A percentile compares a stretch with the other conserved stretches of the same genome.
phyloP scores from a whole-genome alignment of 2,113 vertebrate genomes.

The Sander lucioperca region DNA sequence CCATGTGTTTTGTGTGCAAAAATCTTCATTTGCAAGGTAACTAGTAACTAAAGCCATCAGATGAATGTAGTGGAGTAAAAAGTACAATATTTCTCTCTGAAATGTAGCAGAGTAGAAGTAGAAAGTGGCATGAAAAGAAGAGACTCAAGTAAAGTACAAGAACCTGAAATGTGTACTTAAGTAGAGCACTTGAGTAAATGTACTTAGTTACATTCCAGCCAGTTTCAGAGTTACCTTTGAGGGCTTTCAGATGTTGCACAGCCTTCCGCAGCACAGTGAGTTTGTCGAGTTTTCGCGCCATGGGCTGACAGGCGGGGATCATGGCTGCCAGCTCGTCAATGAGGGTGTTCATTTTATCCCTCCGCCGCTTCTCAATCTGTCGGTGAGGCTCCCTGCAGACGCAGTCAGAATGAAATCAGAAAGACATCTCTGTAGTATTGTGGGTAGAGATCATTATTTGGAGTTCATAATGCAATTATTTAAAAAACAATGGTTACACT shows the following conservation, averaged over 20 bases:
- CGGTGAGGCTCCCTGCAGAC: slow-evolving; percentile 91
- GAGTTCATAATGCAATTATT: not conserved
- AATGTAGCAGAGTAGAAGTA: too few relatives aligned
- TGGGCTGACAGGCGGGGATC: slow-evolving; percentile 93
- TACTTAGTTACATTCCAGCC: too few relatives aligned
- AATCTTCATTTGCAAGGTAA: too few relatives aligned
- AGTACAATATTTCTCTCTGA: too few relatives aligned
- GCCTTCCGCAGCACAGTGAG: slow-evolving; percentile 94
- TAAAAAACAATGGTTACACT: too few relatives aligned
- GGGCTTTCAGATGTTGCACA: slow-evolving; percentile 93
- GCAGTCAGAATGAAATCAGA: not conserved
- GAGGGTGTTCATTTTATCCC: slow-evolving; percentile 97
- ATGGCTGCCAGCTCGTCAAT: slow-evolving; percentile 93
- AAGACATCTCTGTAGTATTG: not conserved
- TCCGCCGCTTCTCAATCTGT: slow-evolving; percentile 93
- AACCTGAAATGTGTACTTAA: too few relatives aligned
- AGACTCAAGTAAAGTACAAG: too few relatives aligned
- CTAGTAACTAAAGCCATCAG: too few relatives aligned
- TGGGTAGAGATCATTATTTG: not conserved
- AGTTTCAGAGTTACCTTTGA: slow-evolving; percentile 85
- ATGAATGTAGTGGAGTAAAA: too few relatives aligned
- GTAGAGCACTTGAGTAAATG: too few relatives aligned
- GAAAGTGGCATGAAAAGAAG: too few relatives aligned
- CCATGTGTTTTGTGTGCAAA: too few relatives aligned
- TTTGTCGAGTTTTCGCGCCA: slow-evolving; percentile 92